Percentiles rank a stretch among this genome's conserved stretches.
phyloP scores from a whole-genome alignment of 1,140 invertebrate species.

The Drosophila nigromelanica region DNA sequence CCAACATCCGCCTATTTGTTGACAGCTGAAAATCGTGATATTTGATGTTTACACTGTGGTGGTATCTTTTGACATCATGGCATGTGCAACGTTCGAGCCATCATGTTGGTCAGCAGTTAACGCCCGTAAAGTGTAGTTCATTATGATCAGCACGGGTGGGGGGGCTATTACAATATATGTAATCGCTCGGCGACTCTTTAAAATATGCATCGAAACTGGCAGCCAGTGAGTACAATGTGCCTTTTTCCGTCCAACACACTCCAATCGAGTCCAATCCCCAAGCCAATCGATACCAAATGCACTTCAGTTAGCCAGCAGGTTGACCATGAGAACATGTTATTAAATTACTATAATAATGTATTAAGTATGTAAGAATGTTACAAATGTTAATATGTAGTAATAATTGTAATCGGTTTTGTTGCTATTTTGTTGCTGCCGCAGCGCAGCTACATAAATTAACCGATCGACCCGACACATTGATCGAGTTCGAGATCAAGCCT shows the following conservation, averaged over 20 bases:
- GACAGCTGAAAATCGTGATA: constrained; percentile 79
- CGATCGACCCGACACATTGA: constrained; percentile 60
- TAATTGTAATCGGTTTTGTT: constrained; percentile 72
- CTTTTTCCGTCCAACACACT: constrained; percentile 8
- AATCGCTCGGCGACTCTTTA: constrained; percentile 70
- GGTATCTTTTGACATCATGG: constrained; percentile 52
- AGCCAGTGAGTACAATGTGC: constrained; percentile 22
- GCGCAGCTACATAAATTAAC: constrained; percentile 51
- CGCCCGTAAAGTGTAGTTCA: constrained; percentile 72
- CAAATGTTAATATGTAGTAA: constrained; percentile 82
- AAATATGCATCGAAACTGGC: constrained; percentile 66
- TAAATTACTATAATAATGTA: constrained; percentile 83
- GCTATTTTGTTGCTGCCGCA: constrained; percentile 29
- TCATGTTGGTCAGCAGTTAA: constrained; percentile 36
- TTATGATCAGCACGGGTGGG: constrained; percentile 54
- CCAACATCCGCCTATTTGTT: constrained; percentile 45
- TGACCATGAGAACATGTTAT: constrained; percentile 84
- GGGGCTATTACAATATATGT: constrained; percentile 59
- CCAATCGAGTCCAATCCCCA: constrained; percentile 5
- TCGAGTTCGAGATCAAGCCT: constrained; percentile 15
- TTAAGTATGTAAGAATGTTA: constrained; percentile 83
- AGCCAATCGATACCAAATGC: constrained; percentile 33
- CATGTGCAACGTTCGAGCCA: constrained; percentile 21
- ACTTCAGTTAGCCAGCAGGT: constrained; percentile 57
- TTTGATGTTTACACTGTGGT: constrained; percentile 59